phyloP scores from a whole-genome alignment of 2,888 invertebrate genomes.

The Selenia dentaria region DNA sequence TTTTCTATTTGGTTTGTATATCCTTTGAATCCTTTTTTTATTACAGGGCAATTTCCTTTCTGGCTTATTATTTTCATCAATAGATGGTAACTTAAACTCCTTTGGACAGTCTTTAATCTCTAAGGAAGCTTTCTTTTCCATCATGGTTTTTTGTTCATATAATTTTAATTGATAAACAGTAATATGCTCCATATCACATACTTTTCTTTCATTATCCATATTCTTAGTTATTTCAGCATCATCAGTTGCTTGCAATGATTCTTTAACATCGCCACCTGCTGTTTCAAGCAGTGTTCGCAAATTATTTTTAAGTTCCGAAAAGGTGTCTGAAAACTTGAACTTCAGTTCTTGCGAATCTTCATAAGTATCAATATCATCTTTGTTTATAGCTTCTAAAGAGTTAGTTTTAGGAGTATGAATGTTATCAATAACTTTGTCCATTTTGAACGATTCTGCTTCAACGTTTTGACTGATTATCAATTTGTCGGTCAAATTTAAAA shows the following conservation, averaged over 20 bases:
- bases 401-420: constrained; percentile 71
- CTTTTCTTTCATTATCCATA: constrained; percentile 44
- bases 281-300: constrained; percentile 61
- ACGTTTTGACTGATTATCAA: constrained; percentile 52
- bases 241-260: constrained; percentile 15
- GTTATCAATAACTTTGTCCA: constrained; percentile 49
- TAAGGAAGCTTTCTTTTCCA: constrained; percentile 15
- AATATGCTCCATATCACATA: constrained; percentile 72
- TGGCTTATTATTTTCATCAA: constrained; percentile 60
- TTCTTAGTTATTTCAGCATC: constrained; percentile 29
- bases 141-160: constrained; percentile 42
- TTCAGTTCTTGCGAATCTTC: constrained; percentile 31
- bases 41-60: constrained; percentile 44
- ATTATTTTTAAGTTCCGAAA: constrained; percentile 65
- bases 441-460: constrained; percentile 36
- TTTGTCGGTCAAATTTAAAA: constrained; percentile 71
- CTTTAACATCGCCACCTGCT: constrained; percentile 42
- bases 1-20: constrained; percentile 58
- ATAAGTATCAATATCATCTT: constrained; percentile 30
- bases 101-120: constrained; percentile 20
- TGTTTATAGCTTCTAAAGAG: constrained; percentile 66
- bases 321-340: constrained; percentile 59
- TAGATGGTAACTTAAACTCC: constrained; percentile 64
- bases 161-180: constrained; percentile 67
- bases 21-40: constrained; percentile 56